phyloP scores from a whole-genome alignment of 2,797 vertebrate genomes.

The Smutsia temminckii region DNA sequence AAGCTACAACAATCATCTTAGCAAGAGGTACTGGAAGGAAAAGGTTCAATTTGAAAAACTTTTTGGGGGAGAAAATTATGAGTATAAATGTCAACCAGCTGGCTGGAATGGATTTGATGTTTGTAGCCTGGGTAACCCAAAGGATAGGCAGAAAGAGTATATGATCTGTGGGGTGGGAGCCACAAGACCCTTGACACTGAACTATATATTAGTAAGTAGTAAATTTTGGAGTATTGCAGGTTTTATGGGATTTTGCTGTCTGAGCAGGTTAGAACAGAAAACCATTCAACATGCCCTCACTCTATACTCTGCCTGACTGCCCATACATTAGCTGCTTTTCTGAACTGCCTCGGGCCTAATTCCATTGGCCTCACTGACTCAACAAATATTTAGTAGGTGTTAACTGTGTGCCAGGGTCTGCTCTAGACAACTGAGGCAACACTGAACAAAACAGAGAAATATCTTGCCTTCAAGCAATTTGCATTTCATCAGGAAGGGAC shows the following conservation, averaged over 20 bases:
- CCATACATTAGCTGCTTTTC: neutral
- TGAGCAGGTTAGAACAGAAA: slow-evolving; percentile 1
- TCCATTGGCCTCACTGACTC: neutral
- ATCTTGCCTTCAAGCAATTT: neutral
- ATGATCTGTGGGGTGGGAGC: neutral
- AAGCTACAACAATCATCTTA: neutral
- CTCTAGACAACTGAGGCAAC: neutral
- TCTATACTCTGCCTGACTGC: neutral
- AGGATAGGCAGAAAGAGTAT: neutral
- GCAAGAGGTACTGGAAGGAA: neutral
- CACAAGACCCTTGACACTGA: neutral
- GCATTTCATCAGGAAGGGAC: neutral
- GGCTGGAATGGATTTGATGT: neutral
- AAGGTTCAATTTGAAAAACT: neutral
- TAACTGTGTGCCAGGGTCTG: neutral
- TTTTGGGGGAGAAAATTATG: slow-evolving; percentile 11
- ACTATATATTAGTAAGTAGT: neutral
- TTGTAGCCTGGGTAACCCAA: neutral
- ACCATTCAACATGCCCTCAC: neutral
- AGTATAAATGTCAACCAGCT: neutral
- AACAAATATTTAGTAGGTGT: neutral
- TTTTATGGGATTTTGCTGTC: neutral
- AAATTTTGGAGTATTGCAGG: neutral
- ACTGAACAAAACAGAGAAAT: neutral
- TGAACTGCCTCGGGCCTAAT: neutral